Conservation (phyloP, 2,888 invertebrate genomes). For the Amblyjoppa proteus region DNA sequence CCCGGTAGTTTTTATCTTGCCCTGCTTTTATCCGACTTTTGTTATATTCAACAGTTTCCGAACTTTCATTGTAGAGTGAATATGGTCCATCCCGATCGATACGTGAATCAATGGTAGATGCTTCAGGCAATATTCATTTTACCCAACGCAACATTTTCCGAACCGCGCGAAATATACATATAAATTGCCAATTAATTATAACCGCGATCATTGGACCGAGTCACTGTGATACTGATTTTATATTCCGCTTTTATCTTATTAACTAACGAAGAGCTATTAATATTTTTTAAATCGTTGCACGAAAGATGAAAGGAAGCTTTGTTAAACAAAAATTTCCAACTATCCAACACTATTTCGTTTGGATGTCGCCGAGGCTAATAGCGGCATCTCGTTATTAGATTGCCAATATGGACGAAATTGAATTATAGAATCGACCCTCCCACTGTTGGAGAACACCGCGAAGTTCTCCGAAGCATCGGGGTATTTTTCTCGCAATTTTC, state of each 20-base stretch:
- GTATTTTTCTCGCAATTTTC: slow-evolving; percentile 20
- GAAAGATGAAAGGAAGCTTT: neutral
- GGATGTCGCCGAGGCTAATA: slow-evolving; percentile 28
- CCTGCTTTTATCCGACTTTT: no score
- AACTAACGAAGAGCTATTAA: neutral
- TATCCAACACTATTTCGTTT: neutral
- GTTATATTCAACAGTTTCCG: no score
- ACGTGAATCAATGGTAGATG: no score
- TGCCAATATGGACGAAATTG: slow-evolving; percentile 55
- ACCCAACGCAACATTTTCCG: no score
- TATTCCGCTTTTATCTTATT: neutral
- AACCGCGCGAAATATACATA: neutral
- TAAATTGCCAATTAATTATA: slow-evolving; percentile 5
- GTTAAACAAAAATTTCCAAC: slow-evolving; percentile 7
- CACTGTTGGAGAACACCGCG: neutral
- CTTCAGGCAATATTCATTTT: no score
- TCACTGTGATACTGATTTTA: neutral
- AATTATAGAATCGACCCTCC: slow-evolving; percentile 49
- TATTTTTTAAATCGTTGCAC: neutral
- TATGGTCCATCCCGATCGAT: no score
- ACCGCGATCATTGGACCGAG: neutral
- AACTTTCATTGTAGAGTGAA: no score
- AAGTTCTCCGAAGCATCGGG: neutral
- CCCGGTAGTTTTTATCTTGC: no score
- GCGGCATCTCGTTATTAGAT: slow-evolving; percentile 57